phyloP scores from a whole-genome alignment of 2,797 vertebrate species.

The Semaprochilodus insignis region DNA sequence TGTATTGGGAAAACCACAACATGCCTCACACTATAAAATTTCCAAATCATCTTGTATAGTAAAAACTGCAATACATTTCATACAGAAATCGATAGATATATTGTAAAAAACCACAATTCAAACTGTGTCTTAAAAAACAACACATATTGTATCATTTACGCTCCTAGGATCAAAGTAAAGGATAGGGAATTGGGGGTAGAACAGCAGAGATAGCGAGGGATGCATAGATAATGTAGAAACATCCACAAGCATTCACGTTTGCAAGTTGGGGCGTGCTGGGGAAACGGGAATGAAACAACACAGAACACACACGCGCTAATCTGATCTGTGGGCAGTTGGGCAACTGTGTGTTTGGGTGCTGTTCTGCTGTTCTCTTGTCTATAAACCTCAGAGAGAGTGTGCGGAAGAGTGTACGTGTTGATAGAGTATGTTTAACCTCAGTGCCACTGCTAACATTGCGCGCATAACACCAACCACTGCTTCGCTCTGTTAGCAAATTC shows the following conservation, averaged over 20 bases:
- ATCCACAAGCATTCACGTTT: constrained; percentile 58
- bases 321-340: constrained; percentile 25
- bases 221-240: constrained; percentile 37
- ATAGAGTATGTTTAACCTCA: neutral
- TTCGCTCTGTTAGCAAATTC: neutral
- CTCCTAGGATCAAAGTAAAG: constrained; percentile 6
- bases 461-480: neutral
- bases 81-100: too few relatives aligned
- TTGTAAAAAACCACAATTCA: too few relatives aligned
- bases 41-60: too few relatives aligned
- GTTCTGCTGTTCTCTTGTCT: neutral
- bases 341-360: constrained; percentile 22
- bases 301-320: constrained; percentile 20
- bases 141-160: neutral
- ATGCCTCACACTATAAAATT: too few relatives aligned
- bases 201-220: neutral
- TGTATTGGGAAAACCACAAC: too few relatives aligned
- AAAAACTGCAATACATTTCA: too few relatives aligned
- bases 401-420: neutral
- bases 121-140: neutral
- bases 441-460: neutral
- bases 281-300: constrained; percentile 66
- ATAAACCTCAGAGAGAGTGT: neutral
- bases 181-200: constrained; percentile 14
- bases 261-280: constrained; percentile 73